A percentile compares a stretch with the other conserved stretches of the same genome.
Evolutionary conservation across 2,888 invertebrate genomes (phyloP).

Genomic region (Drosophila antonietae): DNA sequence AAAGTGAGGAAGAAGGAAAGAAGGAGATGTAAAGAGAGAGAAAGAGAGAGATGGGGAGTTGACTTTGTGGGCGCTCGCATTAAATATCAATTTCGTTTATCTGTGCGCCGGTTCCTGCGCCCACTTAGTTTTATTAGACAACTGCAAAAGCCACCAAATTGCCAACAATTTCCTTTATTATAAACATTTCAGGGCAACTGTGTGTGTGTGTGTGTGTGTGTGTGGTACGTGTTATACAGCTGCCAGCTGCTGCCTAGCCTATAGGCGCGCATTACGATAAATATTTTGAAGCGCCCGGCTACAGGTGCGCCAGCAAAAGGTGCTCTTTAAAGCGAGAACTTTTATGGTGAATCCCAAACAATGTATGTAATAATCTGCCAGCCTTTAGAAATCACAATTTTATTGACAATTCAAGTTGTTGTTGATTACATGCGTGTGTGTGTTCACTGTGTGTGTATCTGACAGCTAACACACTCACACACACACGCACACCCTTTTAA

Average conservation of each 20-base stretch:
- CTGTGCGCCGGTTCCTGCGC: slow-evolving; percentile 55
- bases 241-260: slow-evolving; percentile 65
- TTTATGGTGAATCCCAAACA: slow-evolving; percentile 56
- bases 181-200: slow-evolving; percentile 45
- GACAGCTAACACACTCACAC: slow-evolving; percentile 39
- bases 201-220: slow-evolving; percentile 16
- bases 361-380: slow-evolving; percentile 62
- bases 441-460: slow-evolving; percentile 36
- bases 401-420: slow-evolving; percentile 81
- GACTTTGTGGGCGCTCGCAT: slow-evolving; percentile 41
- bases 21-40: no score
- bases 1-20: neutral
- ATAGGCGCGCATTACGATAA: slow-evolving; percentile 72
- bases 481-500: slow-evolving; percentile 73
- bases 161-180: slow-evolving; percentile 79
- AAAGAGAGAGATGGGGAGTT: neutral
- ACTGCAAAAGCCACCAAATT: slow-evolving; percentile 57
- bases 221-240: slow-evolving; percentile 70
- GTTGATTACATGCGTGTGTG: slow-evolving; percentile 73
- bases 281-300: slow-evolving; percentile 54
- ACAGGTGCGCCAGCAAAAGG: slow-evolving; percentile 62
- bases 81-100: slow-evolving; percentile 79
- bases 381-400: slow-evolving; percentile 77
- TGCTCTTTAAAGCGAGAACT: slow-evolving; percentile 54
- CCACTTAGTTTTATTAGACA: slow-evolving; percentile 79